These are phyloP conservation scores for Sminthurinus aureus DNA, from an alignment of 2,888 invertebrate genomes.

Conservation along the genomic window DNA sequence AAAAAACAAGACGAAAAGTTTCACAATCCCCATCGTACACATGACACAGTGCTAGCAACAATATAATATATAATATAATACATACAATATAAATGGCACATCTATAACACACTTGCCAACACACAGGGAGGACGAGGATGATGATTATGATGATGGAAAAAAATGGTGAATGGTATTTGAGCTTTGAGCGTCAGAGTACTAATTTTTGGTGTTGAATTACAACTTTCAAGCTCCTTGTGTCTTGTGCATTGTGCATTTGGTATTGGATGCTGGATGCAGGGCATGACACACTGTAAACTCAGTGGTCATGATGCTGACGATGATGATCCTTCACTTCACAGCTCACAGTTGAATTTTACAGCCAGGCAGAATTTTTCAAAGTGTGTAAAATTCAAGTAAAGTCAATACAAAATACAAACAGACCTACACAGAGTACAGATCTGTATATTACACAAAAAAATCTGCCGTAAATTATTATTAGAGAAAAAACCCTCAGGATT, in stretches of 20 bases:
- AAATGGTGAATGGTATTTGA: slow-evolving; percentile 6
- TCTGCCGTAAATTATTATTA: too few species aligned
- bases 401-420: too few species aligned
- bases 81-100: not conserved
- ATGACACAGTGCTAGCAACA: not conserved
- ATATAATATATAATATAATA: not conserved
- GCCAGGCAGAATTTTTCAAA: too few species aligned
- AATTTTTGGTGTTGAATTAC: slow-evolving; percentile 13
- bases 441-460: too few species aligned
- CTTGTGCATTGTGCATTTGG: not conserved
- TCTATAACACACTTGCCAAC: not conserved
- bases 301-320: not conserved
- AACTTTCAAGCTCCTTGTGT: not conserved
- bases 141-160: not conserved
- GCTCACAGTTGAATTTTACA: too few species aligned
- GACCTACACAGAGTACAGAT: too few species aligned
- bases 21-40: too few species aligned
- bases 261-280: not conserved
- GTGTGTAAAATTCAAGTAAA: too few species aligned
- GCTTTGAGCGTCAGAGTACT: not conserved
- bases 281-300: not conserved
- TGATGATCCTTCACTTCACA: too few species aligned
- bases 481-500: too few species aligned
- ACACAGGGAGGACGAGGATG: too few species aligned
- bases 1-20: not conserved